phyloP scores from a whole-genome alignment of 1,140 invertebrate species.

The Potamilus streckersoni region DNA sequence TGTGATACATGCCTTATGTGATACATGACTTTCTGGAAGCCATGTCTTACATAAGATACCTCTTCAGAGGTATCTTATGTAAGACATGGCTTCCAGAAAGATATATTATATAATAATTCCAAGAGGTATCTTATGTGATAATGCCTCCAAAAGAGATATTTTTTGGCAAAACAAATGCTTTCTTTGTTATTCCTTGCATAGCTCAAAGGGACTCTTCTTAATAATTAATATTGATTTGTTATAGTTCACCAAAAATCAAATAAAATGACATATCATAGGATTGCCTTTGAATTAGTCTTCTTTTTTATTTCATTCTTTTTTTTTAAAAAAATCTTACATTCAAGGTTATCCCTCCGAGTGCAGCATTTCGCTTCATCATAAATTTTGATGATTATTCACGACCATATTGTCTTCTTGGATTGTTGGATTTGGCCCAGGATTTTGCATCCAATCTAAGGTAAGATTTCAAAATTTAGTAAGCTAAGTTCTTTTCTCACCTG shows the following conservation, averaged over 20 bases:
- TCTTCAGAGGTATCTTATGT: no score
- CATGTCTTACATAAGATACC: no score
- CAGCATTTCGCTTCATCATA: constrained; percentile 88
- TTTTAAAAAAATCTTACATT: constrained; percentile 5
- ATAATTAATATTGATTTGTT: no score
- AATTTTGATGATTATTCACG: constrained; percentile 91
- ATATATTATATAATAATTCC: no score
- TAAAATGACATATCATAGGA: not conserved
- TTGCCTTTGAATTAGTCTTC: not conserved
- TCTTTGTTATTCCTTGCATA: not conserved
- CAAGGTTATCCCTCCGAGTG: constrained; percentile 89
- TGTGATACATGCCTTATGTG: no score
- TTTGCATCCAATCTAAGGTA: constrained; percentile 72
- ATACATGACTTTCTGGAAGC: no score
- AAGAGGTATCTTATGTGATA: no score
- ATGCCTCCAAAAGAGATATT: not conserved
- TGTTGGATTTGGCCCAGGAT: constrained; percentile 86
- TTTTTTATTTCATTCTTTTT: not conserved
- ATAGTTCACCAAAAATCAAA: no score
- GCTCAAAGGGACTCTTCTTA: not conserved
- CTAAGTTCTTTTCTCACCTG: no score
- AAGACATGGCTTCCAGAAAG: no score
- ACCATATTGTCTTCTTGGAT: constrained; percentile 86
- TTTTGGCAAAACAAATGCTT: no score
- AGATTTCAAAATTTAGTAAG: not conserved